These are phyloP conservation scores for Oeneis ivallda DNA, from an alignment of 2,888 invertebrate genomes.

Conservation along the genomic window DNA sequence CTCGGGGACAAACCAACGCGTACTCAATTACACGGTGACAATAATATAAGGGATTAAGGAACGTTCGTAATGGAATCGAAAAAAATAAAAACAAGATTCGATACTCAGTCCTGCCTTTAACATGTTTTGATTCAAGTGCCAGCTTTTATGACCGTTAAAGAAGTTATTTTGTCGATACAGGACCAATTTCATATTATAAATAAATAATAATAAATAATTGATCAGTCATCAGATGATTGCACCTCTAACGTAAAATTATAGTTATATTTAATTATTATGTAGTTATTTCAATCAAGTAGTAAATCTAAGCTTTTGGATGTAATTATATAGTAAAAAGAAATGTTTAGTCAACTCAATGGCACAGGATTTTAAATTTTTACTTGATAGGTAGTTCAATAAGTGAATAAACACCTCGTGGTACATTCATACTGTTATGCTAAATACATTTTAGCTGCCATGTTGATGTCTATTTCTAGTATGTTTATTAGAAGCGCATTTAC, in stretches of 20 bases:
- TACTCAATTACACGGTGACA: slow-evolving; percentile 26
- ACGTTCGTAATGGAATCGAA: slow-evolving; percentile 25
- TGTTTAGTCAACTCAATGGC: neutral
- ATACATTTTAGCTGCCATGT: too few species aligned
- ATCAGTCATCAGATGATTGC: too few species aligned
- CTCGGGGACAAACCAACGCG: slow-evolving; percentile 13
- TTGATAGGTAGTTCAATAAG: neutral
- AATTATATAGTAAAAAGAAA: neutral
- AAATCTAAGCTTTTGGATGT: too few species aligned
- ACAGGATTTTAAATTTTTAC: neutral
- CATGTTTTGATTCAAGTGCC: slow-evolving; percentile 32
- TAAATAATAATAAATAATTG: neutral
- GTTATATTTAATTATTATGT: too few species aligned
- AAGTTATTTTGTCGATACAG: slow-evolving; percentile 9
- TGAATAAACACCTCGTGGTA: too few species aligned
- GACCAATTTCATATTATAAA: neutral
- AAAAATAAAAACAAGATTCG: slow-evolving; percentile 21
- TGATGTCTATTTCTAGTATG: too few species aligned
- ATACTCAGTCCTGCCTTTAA: slow-evolving; percentile 26
- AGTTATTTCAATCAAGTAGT: too few species aligned
- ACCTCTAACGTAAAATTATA: too few species aligned
- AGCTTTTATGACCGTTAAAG: slow-evolving; percentile 22
- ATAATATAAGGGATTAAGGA: slow-evolving; percentile 27
- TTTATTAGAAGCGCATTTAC: too few species aligned
- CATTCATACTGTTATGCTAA: too few species aligned